These are phyloP conservation scores for Bovichtus diacanthus DNA, from an alignment of 2,797 vertebrate species.

Conservation along the genomic window DNA sequence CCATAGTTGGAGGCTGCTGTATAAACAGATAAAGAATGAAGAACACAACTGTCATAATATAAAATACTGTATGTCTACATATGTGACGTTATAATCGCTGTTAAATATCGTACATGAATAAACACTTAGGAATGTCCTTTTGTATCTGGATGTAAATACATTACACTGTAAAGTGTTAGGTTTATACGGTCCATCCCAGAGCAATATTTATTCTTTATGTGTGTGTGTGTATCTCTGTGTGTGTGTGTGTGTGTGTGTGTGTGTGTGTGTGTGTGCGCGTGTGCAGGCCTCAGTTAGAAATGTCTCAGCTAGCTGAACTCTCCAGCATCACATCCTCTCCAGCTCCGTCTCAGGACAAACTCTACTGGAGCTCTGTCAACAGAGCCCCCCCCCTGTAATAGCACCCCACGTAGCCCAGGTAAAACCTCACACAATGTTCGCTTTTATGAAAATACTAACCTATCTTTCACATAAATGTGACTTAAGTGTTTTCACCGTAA, in stretches of 20 bases:
- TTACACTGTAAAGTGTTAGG: background rate
- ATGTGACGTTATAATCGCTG: too few relatives aligned
- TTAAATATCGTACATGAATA: background rate
- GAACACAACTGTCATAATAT: too few relatives aligned
- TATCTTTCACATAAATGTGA: background rate
- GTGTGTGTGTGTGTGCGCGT: background rate
- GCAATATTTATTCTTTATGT: background rate
- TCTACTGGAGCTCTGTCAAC: background rate
- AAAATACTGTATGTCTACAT: too few relatives aligned
- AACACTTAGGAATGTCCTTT: too few relatives aligned
- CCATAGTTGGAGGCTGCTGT: too few relatives aligned
- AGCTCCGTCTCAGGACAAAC: conserved; percentile 40
- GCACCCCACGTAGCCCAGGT: conserved; percentile 72
- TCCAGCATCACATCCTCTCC: conserved; percentile 75
- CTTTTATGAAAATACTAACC: background rate
- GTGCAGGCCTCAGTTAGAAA: conserved; percentile 24
- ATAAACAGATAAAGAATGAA: too few relatives aligned
- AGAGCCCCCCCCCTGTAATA: conserved; percentile 56
- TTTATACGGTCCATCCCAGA: background rate
- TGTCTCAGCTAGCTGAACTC: conserved; percentile 62
- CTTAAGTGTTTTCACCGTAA: background rate
- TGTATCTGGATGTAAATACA: background rate
- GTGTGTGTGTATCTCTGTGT: background rate
- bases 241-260: background rate
- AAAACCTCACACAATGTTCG: background rate